phyloP scores from a whole-genome alignment of 1,140 invertebrate species.

The Venturia canescens region DNA sequence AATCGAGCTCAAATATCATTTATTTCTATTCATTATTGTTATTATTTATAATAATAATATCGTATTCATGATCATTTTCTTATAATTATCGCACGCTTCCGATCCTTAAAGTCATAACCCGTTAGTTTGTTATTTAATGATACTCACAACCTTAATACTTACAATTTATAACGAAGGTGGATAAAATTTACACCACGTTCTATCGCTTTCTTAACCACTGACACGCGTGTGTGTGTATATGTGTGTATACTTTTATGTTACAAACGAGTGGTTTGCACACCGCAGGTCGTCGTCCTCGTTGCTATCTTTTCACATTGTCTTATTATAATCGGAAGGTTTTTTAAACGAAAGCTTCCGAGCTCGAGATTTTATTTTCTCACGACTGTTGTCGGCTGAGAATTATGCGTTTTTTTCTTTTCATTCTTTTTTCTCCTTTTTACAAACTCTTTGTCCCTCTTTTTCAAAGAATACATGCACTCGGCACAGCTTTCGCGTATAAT shows the following conservation, averaged over 20 bases:
- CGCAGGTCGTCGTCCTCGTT: constrained; percentile 9
- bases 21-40: not conserved
- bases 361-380: not conserved
- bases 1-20: not conserved
- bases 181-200: constrained; percentile 53
- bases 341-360: no score
- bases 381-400: not conserved
- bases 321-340: not conserved
- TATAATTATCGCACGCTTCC: no score
- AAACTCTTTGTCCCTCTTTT: not conserved
- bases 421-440: not conserved
- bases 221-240: constrained; percentile 54
- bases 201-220: constrained; percentile 42
- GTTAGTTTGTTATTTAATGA: constrained; percentile 53
- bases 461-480: not conserved
- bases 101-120: constrained; percentile 23
- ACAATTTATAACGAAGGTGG: constrained; percentile 66
- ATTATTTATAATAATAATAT: not conserved
- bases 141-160: constrained; percentile 74
- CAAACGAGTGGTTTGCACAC: not conserved
- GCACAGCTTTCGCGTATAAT: constrained; percentile 5
- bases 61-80: not conserved
- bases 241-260: constrained; percentile 46
- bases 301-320: constrained; percentile 15
- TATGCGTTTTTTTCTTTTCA: no score